These are phyloP conservation scores for Drosophila rellima DNA, from an alignment of 2,888 invertebrate species.

Conservation along the genomic window DNA sequence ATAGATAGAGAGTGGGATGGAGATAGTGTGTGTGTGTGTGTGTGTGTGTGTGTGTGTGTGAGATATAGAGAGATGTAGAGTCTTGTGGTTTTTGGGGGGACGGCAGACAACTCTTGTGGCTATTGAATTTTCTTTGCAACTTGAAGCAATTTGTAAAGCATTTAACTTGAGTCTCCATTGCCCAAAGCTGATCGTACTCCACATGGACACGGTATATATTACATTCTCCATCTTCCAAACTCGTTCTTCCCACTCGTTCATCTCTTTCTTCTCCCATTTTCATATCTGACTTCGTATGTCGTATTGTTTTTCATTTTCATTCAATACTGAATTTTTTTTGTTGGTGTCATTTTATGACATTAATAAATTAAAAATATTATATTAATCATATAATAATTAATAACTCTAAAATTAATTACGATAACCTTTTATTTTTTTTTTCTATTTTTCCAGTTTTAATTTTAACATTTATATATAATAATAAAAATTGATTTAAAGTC, in stretches of 20 bases:
- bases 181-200: slow-evolving; percentile 48
- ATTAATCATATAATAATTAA: too few species aligned
- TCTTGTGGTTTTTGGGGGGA: slow-evolving; percentile 2
- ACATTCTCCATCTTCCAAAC: not conserved
- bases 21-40: too few species aligned
- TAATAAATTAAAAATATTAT: too few species aligned
- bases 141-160: slow-evolving; percentile 58
- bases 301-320: not conserved
- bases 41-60: too few species aligned
- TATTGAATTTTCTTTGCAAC: slow-evolving; percentile 59
- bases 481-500: not conserved
- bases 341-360: too few species aligned
- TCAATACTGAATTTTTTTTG: too few species aligned
- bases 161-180: slow-evolving; percentile 44
- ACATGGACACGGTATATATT: not conserved
- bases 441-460: not conserved
- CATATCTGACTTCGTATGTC: not conserved
- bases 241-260: not conserved
- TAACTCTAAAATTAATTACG: too few species aligned
- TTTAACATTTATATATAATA: not conserved
- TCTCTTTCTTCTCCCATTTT: not conserved
- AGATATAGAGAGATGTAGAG: not conserved
- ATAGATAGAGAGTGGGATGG: too few species aligned
- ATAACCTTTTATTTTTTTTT: not conserved
- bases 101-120: slow-evolving; percentile 54